Base-by-base conservation (phyloP, 2,888 invertebrate genomes). In the Osmoderma eremita region DNA sequence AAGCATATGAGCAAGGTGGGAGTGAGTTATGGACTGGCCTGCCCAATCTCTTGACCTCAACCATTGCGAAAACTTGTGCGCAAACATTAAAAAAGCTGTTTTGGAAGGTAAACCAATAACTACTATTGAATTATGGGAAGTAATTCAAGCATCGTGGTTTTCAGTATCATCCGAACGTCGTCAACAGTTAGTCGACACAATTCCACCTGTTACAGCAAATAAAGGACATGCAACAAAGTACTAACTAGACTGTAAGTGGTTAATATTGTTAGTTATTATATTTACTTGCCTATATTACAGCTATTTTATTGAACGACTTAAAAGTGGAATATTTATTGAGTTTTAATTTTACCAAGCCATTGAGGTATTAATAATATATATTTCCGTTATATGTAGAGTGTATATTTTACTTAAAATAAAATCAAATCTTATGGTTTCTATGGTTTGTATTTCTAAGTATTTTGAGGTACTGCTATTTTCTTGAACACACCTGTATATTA, bases 341-440 rank as follows among this genome's bases (percentile, higher is more conserved):
- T 41, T 41, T 41, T 41, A 41, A 41, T 41, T 41, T 12, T 4
- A 41, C 41, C 13, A 41, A 4, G 41, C 6, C n/a, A 41, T 41
- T 41, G 4, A 41, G 41, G 4, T 41, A 41, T 41, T 41, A n/a
- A n/a, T n/a, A n/a, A n/a, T n/a, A n/a, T n/a, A n/a, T n/a, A n/a
- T n/a, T n/a, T n/a, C n/a, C n/a, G n/a, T n/a, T n/a, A n/a, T n/a
- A n/a, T n/a, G n/a, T n/a, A n/a, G n/a, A n/a, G n/a, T n/a, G n/a
- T n/a, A 41, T 41, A 41, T 41, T 41, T 3, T 41, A 41, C 41
- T 41, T 41, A 12, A 4, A 41, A 41, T 41, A 41, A 41, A 41
- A 41, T 41, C 41, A 41, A 41, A 41, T 41, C 41, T 41, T 41
- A 41, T 41, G n/a, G 41, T 41, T 41, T 41, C 41, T 41, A 41